Conservation (phyloP, 2,113 vertebrate species). For the Hemicordylus capensis region DNA sequence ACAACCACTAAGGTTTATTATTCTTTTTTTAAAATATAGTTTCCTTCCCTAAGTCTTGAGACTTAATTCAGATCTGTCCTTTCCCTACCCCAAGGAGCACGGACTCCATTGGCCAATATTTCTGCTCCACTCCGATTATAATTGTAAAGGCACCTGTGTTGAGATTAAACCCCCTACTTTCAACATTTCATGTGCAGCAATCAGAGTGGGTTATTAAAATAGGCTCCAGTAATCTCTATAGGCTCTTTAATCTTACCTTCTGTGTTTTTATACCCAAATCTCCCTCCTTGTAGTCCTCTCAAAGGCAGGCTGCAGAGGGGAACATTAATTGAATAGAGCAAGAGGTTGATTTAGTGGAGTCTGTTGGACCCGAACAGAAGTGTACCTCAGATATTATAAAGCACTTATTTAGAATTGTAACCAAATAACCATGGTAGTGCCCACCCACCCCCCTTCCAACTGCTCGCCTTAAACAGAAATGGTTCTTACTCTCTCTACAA, state of each 20-base stretch:
- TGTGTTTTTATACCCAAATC: slow-evolving; percentile 70
- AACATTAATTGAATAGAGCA: slow-evolving; percentile 73
- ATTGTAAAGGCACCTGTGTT: slow-evolving; percentile 64
- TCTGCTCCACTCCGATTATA: slow-evolving; percentile 72
- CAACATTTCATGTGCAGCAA: slow-evolving; percentile 57
- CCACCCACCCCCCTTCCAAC: neutral
- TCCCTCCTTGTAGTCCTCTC: slow-evolving; percentile 55
- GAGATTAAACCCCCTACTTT: slow-evolving; percentile 66
- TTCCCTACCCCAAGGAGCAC: slow-evolving; percentile 50
- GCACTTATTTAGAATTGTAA: slow-evolving; percentile 61
- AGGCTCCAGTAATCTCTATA: slow-evolving; percentile 68
- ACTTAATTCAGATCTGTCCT: slow-evolving; percentile 64
- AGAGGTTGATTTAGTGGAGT: slow-evolving; percentile 67
- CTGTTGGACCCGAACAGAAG: slow-evolving; percentile 52
- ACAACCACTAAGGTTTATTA: slow-evolving; percentile 53
- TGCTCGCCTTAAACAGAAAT: slow-evolving; percentile 58
- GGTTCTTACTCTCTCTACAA: slow-evolving; percentile 41
- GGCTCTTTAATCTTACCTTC: slow-evolving; percentile 67
- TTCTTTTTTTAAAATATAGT: slow-evolving; percentile 56
- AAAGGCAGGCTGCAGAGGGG: slow-evolving; percentile 46
- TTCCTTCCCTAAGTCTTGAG: slow-evolving; percentile 51
- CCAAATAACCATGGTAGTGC: slow-evolving; percentile 65
- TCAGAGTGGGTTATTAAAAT: slow-evolving; percentile 71
- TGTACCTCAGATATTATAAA: slow-evolving; percentile 60
- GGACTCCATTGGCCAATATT: slow-evolving; percentile 65